Evolutionary conservation across 2,113 vertebrate genomes (phyloP).

Genomic region (Arenaria interpres): DNA sequence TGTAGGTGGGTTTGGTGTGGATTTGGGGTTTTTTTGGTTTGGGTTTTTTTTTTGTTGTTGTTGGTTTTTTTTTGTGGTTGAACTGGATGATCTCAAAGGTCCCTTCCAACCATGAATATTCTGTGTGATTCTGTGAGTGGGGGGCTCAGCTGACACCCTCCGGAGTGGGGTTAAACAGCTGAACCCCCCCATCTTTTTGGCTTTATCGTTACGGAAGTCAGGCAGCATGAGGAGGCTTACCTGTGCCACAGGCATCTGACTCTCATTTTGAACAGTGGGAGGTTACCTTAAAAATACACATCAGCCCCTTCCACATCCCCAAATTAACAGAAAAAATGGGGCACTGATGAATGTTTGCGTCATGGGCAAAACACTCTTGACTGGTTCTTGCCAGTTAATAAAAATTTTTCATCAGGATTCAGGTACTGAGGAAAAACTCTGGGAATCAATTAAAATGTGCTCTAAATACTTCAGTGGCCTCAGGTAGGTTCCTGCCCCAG

Average conservation of each 20-base stretch:
- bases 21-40: too few relatives aligned
- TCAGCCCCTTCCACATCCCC: background rate
- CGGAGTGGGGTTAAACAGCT: background rate
- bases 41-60: too few relatives aligned
- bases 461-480: background rate
- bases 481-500: background rate
- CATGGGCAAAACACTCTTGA: background rate
- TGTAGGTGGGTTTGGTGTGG: too few relatives aligned
- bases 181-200: background rate
- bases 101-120: too few relatives aligned
- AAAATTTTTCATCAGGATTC: background rate
- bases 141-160: background rate
- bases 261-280: background rate
- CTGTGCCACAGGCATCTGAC: background rate
- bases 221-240: background rate
- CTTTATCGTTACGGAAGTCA: background rate
- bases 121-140: too few relatives aligned
- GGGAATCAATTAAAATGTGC: background rate
- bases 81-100: too few relatives aligned
- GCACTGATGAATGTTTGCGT: background rate
- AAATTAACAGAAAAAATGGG: background rate
- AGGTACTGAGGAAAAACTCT: background rate
- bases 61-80: too few relatives aligned
- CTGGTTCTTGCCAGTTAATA: background rate
- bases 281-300: background rate